Evolutionary conservation across 2,888 invertebrate species (phyloP).

Genomic region (Dermolepida albohirtum): DNA sequence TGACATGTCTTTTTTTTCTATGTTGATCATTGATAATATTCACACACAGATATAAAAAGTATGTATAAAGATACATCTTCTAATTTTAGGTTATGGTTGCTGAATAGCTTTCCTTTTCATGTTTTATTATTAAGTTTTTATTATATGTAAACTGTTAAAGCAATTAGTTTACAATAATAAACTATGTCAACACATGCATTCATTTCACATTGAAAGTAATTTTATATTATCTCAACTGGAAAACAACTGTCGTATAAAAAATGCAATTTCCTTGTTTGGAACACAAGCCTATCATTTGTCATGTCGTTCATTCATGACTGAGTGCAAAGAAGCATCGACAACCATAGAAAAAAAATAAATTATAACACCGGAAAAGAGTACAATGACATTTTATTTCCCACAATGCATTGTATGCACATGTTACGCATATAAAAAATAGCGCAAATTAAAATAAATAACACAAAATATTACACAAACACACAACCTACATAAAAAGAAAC

Average conservation of each 20-base stretch:
- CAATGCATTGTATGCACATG: constrained; percentile 5
- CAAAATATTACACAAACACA: constrained; percentile 1
- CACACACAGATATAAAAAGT: no score
- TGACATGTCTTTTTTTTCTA: no score
- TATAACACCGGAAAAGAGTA: constrained; percentile 15
- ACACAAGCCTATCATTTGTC: constrained; percentile 6
- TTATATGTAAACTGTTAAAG: no score
- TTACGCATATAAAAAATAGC: neutral
- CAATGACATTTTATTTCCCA: constrained; percentile 27
- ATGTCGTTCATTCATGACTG: neutral
- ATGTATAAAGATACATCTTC: no score
- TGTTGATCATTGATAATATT: no score
- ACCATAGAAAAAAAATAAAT: neutral
- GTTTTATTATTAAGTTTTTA: no score
- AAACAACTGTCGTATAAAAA: constrained; percentile 3
- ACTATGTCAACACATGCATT: neutral
- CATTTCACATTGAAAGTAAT: neutral
- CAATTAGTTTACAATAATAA: no score
- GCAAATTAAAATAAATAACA: neutral
- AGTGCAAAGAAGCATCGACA: neutral
- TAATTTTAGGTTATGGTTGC: no score
- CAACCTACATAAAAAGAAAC: neutral
- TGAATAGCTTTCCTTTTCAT: no score
- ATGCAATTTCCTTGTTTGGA: neutral
- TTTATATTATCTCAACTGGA: neutral